Percentiles rank a stretch among this genome's conserved stretches.
These are phyloP conservation scores for Coelinius sp. DNA, from an alignment of 2,888 invertebrate genomes.

Conservation along the genomic window DNA sequence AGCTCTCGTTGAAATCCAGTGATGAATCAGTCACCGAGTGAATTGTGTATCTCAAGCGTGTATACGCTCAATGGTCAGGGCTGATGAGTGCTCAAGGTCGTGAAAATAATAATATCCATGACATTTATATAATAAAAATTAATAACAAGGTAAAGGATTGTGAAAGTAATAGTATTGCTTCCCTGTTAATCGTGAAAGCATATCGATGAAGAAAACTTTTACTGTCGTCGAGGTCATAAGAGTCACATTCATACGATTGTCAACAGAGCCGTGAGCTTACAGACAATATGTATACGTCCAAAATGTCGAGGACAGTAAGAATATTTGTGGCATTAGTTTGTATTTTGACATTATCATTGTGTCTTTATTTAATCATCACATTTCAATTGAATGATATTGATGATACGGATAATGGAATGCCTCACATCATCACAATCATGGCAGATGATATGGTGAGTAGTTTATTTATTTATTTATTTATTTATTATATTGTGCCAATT, in stretches of 20 bases:
- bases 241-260: neutral
- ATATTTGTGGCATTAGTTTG: conserved; percentile 11
- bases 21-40: neutral
- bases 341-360: conserved; percentile 11
- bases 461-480: conserved; percentile 4
- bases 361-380: conserved; percentile 9
- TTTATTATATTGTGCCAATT: too few relatives aligned
- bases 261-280: neutral
- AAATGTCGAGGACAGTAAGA: conserved; percentile 4
- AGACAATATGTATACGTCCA: conserved; percentile 26
- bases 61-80: neutral
- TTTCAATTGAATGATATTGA: neutral
- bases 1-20: neutral
- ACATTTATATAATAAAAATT: conserved; percentile 18
- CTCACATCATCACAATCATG: conserved; percentile 73
- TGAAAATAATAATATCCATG: neutral
- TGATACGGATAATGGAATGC: conserved; percentile 46
- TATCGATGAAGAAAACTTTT: conserved; percentile 32
- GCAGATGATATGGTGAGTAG: conserved; percentile 73
- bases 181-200: conserved; percentile 33
- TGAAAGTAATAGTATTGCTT: conserved; percentile 20
- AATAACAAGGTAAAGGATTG: neutral
- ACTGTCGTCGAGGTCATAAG: conserved; percentile 12
- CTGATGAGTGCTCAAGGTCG: neutral
- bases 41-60: too few relatives aligned